phyloP scores from a whole-genome alignment of 2,888 invertebrate genomes.

The Monoplex corrugatus region DNA sequence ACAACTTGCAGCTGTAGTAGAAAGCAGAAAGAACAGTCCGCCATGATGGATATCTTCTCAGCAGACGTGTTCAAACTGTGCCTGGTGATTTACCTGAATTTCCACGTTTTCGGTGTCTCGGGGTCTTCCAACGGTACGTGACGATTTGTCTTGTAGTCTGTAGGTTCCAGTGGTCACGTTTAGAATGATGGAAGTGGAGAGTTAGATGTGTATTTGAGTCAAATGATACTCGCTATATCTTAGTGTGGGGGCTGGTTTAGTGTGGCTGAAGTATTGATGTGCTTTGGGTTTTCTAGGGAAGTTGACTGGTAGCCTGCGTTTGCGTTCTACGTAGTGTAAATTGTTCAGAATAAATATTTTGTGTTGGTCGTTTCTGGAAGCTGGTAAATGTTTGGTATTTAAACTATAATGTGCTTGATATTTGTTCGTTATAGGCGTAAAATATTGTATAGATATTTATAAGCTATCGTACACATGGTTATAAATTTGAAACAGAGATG shows the following conservation, averaged over 20 bases:
- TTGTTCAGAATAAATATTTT: too few relatives aligned
- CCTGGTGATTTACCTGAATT: background rate
- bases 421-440: too few relatives aligned
- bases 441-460: too few relatives aligned
- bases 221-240: background rate
- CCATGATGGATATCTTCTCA: slow-evolving; percentile 22
- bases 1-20: background rate
- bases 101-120: too few relatives aligned
- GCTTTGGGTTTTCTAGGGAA: background rate
- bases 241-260: background rate
- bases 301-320: background rate
- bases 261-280: background rate
- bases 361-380: too few relatives aligned
- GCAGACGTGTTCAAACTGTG: background rate
- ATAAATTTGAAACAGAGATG: too few relatives aligned
- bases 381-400: too few relatives aligned
- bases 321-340: too few relatives aligned
- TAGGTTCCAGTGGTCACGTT: background rate
- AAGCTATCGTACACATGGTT: too few relatives aligned
- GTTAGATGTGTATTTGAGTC: background rate
- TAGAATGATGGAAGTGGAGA: background rate
- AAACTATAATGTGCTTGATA: too few relatives aligned
- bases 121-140: background rate
- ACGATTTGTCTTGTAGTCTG: background rate
- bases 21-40: background rate